These are phyloP conservation scores for Piezodorus guildinii DNA, from an alignment of 1,140 invertebrate genomes.

Conservation along the genomic window DNA sequence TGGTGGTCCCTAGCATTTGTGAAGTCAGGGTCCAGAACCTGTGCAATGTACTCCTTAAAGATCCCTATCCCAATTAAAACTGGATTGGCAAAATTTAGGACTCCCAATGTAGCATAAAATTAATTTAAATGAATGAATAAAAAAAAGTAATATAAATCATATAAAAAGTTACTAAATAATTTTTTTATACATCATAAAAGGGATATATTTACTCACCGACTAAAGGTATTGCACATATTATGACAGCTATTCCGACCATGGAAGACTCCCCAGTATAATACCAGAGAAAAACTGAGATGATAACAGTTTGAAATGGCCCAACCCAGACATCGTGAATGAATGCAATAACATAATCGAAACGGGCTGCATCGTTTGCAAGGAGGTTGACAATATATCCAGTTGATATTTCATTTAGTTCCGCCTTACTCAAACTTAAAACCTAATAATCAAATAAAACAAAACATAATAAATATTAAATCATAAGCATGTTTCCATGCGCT, in stretches of 20 bases:
- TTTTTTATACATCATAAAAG: not conserved
- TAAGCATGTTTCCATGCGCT: too few relatives aligned
- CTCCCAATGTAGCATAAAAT: too few relatives aligned
- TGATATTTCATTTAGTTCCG: constrained; percentile 42
- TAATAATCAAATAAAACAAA: constrained; percentile 12
- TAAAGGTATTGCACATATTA: constrained; percentile 38
- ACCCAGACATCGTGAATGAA: constrained; percentile 37
- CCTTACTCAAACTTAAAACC: constrained; percentile 32
- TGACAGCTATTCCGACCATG: constrained; percentile 60
- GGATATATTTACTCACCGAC: not conserved
- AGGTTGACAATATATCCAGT: constrained; percentile 51
- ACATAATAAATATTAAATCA: too few relatives aligned
- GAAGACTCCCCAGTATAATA: constrained; percentile 56
- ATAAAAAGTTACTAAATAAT: too few relatives aligned
- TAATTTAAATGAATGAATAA: too few relatives aligned
- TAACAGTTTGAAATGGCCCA: constrained; percentile 65
- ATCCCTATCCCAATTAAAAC: too few relatives aligned
- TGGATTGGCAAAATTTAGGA: too few relatives aligned
- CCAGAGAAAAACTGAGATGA: constrained; percentile 66
- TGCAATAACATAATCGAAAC: constrained; percentile 34
- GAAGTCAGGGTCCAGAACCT: too few relatives aligned
- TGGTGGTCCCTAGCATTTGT: too few relatives aligned
- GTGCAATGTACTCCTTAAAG: too few relatives aligned
- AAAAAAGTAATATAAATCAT: too few relatives aligned
- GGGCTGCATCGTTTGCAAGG: constrained; percentile 48